Base-by-base conservation (phyloP, 2,113 vertebrate species). In the Cettia cetti region DNA sequence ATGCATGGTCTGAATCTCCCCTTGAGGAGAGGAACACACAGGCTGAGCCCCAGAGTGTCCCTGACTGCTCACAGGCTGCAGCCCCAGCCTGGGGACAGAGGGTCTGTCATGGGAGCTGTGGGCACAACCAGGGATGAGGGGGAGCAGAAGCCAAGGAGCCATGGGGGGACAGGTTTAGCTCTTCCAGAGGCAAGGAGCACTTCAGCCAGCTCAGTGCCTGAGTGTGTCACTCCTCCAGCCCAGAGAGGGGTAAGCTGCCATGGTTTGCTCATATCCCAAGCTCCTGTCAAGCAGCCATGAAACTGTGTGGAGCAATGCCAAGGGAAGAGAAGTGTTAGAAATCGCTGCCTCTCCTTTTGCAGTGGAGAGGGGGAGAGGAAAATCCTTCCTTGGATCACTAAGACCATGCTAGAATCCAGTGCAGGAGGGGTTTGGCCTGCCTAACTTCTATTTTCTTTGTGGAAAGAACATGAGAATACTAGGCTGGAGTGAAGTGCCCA, bases 231-330 rank as follows among this genome's bases (percentile, higher is more conserved):
- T 79, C 6, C 75, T 85, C 31, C 75, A 84, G 81, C n/a, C 70
- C 82, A 50, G 86, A 83, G n/a, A 71, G 40, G 54, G 84, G 31
- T 42, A 59, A 91, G 69, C 65, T 88, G 90, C 44, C 3, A 7
- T 21, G 47, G 59, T 60, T 86, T 1, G 0, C 15, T 79, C 82
- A 35, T 30, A 57, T 35, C 89, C 65, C 39, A 2, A 52, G 60
- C 39, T 94, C 82, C 63, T 82, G 93, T 57, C 90, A 94, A 92
- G 92, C 79, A 86, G 90, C 53, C 85, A 77, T 0, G 45, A 74
- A 92, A 60, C 68, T 37, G 45, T 9, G 15, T 78, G 93, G 87
- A 94, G 37, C 1, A 0, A 64, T 64, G 85, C 79, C 88, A 94
- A 53, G 33, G 47, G 47, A 70, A 80, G 42, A 57, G 21, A 65